phyloP scores from a whole-genome alignment of 2,113 vertebrate genomes.

The Puntigrus tetrazona region DNA sequence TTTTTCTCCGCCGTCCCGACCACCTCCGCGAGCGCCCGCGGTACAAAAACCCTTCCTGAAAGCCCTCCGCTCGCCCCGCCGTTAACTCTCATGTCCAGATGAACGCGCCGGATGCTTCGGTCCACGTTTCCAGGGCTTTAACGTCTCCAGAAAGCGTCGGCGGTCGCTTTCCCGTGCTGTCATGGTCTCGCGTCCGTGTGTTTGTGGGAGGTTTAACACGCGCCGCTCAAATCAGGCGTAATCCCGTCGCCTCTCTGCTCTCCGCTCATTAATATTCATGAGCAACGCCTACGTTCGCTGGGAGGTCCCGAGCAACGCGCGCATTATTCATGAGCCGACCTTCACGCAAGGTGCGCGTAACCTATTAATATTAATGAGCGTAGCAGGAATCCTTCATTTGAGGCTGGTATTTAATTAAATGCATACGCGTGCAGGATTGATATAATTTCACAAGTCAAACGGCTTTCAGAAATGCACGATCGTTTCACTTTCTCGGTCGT shows the following conservation, averaged over 20 bases:
- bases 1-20: neutral
- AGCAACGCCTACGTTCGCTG: neutral
- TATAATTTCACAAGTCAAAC: neutral
- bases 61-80: neutral
- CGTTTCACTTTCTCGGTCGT: neutral
- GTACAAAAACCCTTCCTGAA: neutral
- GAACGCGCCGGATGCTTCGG: neutral
- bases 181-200: constrained; percentile 43
- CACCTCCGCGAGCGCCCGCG: constrained; percentile 16
- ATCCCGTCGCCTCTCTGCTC: constrained; percentile 54
- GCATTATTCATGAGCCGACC: neutral
- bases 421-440: neutral
- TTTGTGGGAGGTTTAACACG: constrained; percentile 47
- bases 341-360: neutral
- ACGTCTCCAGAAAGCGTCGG: constrained; percentile 1
- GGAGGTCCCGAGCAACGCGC: neutral
- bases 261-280: constrained; percentile 15
- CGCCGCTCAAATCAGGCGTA: constrained; percentile 57
- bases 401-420: neutral
- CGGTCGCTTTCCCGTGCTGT: constrained; percentile 37
- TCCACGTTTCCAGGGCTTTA: neutral
- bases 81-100: neutral
- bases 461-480: neutral
- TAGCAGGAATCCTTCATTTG: neutral
- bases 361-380: neutral